Percentiles rank a stretch among this genome's conserved stretches.
These are phyloP conservation scores for Drosophila lutescens DNA, from an alignment of 2,888 invertebrate genomes.

Conservation along the genomic window DNA sequence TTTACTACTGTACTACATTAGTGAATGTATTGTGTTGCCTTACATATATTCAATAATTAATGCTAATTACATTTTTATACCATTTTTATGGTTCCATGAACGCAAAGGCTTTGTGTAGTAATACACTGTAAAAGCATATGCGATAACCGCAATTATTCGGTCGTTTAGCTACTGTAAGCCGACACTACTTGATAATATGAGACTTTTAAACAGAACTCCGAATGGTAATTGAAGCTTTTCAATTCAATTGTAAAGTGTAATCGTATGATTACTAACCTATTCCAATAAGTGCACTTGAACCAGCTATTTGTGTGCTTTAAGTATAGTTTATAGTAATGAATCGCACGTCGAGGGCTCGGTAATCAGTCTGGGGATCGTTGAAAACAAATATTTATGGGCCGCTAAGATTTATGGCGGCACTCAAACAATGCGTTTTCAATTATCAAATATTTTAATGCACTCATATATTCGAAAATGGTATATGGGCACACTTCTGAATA, in stretches of 20 bases:
- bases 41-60: constrained; percentile 11
- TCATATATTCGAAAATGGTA: constrained; percentile 39
- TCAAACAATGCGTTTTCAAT: constrained; percentile 51
- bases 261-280: constrained; percentile 33
- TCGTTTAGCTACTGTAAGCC: constrained; percentile 17
- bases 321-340: constrained; percentile 11
- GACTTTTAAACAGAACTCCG: neutral
- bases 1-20: neutral
- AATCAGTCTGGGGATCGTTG: constrained; percentile 26
- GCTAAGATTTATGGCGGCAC: constrained; percentile 47
- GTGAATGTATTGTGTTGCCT: neutral
- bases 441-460: constrained; percentile 49
- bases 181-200: constrained; percentile 4
- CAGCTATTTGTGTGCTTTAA: constrained; percentile 11
- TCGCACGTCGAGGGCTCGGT: neutral
- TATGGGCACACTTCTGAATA: constrained; percentile 51
- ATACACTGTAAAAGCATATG: constrained; percentile 6
- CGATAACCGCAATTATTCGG: constrained; percentile 22
- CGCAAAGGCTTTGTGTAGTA: constrained; percentile 9
- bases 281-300: constrained; percentile 28
- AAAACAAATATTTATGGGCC: constrained; percentile 20
- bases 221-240: constrained; percentile 11
- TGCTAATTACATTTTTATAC: constrained; percentile 12
- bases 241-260: constrained; percentile 6
- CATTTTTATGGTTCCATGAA: constrained; percentile 10